phyloP scores from a whole-genome alignment of 1,140 invertebrate species.

The Hesperophylax magnus region DNA sequence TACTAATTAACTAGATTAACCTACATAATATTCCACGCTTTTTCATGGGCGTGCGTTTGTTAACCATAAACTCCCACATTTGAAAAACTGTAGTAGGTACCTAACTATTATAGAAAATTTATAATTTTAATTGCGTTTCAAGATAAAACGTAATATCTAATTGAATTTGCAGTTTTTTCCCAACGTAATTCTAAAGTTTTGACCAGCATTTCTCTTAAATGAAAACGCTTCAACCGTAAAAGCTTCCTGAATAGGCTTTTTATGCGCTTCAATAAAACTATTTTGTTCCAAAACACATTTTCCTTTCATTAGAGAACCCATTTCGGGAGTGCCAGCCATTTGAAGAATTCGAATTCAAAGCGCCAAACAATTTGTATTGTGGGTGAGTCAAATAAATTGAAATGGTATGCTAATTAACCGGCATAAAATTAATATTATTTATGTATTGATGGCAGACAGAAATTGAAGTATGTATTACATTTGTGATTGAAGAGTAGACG shows the following conservation, averaged over 20 bases:
- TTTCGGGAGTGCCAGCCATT: background rate
- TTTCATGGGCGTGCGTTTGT: too few species aligned
- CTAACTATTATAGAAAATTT: too few species aligned
- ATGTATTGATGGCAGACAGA: slow-evolving; percentile 2
- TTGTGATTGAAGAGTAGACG: background rate
- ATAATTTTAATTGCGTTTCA: too few species aligned
- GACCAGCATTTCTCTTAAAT: too few species aligned
- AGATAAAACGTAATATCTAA: too few species aligned
- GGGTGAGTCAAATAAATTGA: background rate
- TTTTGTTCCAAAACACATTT: background rate
- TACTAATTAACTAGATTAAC: too few species aligned
- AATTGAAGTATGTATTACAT: slow-evolving; percentile 3
- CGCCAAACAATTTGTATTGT: slow-evolving; percentile 10
- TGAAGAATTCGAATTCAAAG: slow-evolving; percentile 6
- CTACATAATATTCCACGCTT: too few species aligned
- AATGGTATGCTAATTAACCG: slow-evolving; percentile 14
- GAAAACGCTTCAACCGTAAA: background rate
- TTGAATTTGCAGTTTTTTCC: too few species aligned
- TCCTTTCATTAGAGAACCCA: background rate
- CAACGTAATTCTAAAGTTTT: too few species aligned
- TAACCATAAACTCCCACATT: too few species aligned
- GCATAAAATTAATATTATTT: slow-evolving; percentile 6
- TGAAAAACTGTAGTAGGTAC: too few species aligned
- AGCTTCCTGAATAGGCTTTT: background rate
- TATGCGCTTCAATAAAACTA: background rate